Evolutionary conservation across 2,888 invertebrate genomes (phyloP).

Genomic region (Onthophagus sagittarius): DNA sequence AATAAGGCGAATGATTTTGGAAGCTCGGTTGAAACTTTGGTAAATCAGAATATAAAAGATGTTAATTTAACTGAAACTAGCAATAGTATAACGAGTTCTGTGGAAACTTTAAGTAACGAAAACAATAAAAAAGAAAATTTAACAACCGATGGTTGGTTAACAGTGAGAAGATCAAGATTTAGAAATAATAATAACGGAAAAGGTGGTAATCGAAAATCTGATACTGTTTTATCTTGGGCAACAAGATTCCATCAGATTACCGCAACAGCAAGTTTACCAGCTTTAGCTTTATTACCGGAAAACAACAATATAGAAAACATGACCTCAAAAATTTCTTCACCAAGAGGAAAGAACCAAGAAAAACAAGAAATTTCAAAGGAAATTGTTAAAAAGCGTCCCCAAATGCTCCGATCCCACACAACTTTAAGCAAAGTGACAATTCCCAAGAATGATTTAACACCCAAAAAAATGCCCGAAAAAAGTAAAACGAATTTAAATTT

Average conservation of each 20-base stretch:
- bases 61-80: conserved; percentile 38
- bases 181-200: conserved; percentile 50
- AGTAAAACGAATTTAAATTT: conserved; percentile 29
- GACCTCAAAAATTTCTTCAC: conserved; percentile 32
- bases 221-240: conserved; percentile 55
- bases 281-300: conserved; percentile 55
- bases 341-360: conserved; percentile 11
- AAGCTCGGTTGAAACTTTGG: conserved; percentile 45
- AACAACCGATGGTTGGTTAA: conserved; percentile 79
- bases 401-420: conserved; percentile 42
- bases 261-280: conserved; percentile 77
- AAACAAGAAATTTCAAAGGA: background rate
- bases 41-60: conserved; percentile 40
- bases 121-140: conserved; percentile 45
- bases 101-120: conserved; percentile 57
- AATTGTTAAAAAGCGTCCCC: conserved; percentile 13
- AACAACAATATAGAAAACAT: conserved; percentile 42
- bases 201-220: conserved; percentile 41
- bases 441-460: conserved; percentile 25
- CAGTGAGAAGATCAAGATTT: conserved; percentile 69
- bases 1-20: conserved; percentile 25
- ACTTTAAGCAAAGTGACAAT: conserved; percentile 40
- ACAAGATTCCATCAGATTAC: conserved; percentile 76
- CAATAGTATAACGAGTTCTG: conserved; percentile 52
- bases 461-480: conserved; percentile 24